phyloP scores from a whole-genome alignment of 2,113 vertebrate genomes.

The Syngnathoides biaculeatus region DNA sequence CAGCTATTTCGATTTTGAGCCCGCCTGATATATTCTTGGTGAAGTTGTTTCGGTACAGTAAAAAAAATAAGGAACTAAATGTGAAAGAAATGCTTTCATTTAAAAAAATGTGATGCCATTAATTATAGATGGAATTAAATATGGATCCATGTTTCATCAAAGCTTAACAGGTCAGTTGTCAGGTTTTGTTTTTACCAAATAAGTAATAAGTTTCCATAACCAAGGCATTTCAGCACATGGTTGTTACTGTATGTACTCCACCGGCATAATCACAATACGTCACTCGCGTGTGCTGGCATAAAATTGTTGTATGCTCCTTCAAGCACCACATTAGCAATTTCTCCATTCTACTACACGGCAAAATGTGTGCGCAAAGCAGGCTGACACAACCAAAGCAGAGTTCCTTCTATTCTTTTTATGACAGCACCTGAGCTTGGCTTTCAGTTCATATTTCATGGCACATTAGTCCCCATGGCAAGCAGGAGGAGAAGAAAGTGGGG shows the following conservation, averaged over 20 bases:
- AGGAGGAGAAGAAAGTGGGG: slow-evolving; percentile 36
- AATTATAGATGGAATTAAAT: too few relatives aligned
- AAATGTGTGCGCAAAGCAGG: neutral
- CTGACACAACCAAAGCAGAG: slow-evolving; percentile 20
- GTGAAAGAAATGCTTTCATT: too few relatives aligned
- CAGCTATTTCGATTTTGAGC: too few relatives aligned
- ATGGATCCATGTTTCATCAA: neutral
- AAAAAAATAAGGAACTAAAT: too few relatives aligned
- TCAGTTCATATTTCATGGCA: slow-evolving; percentile 69
- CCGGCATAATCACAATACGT: neutral
- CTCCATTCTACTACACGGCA: neutral
- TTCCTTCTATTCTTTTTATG: slow-evolving; percentile 42
- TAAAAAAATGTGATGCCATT: too few relatives aligned
- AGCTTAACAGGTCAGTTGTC: neutral
- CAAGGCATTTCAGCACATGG: neutral
- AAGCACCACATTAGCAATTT: neutral
- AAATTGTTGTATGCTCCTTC: neutral
- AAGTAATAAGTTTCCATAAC: neutral
- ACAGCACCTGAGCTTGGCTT: slow-evolving; percentile 51
- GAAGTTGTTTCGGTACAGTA: too few relatives aligned
- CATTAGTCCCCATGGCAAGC: slow-evolving; percentile 52
- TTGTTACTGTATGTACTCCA: slow-evolving; percentile 1
- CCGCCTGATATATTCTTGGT: too few relatives aligned
- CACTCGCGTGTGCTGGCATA: slow-evolving; percentile 1
- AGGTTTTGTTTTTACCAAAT: neutral